phyloP scores from a whole-genome alignment of 2,113 vertebrate genomes.

The Triplophysa dalaica region DNA sequence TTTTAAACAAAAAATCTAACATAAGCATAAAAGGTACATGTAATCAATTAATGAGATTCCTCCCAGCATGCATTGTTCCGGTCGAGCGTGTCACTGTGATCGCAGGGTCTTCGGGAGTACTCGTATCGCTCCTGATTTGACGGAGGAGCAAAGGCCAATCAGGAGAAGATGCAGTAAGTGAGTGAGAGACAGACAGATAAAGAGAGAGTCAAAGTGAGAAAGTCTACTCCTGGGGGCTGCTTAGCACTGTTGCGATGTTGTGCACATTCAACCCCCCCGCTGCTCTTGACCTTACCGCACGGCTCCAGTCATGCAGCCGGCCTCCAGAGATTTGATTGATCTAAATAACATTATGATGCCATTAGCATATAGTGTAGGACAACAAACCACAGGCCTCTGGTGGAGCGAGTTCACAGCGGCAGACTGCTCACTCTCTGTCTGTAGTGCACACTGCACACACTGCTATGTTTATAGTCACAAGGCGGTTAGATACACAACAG shows the following conservation, averaged over 20 bases:
- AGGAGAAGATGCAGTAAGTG: slow-evolving; percentile 19
- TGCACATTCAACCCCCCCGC: slow-evolving; percentile 67
- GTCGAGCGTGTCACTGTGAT: slow-evolving; percentile 42
- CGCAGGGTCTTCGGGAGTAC: slow-evolving; percentile 57
- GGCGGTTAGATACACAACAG: not conserved
- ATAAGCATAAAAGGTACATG: not conserved
- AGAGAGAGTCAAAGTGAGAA: slow-evolving; percentile 35
- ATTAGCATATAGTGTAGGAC: slow-evolving; percentile 69
- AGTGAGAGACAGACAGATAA: slow-evolving; percentile 28
- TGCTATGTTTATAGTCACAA: not conserved
- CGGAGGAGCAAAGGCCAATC: slow-evolving; percentile 64
- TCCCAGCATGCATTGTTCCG: slow-evolving; percentile 13
- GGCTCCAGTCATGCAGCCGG: slow-evolving; percentile 43
- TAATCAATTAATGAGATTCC: slow-evolving; percentile 2
- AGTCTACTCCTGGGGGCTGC: slow-evolving; percentile 49
- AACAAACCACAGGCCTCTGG: slow-evolving; percentile 40
- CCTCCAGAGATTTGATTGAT: slow-evolving; percentile 66
- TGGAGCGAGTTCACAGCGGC: slow-evolving; percentile 28
- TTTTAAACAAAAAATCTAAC: not conserved
- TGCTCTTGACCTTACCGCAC: slow-evolving; percentile 69
- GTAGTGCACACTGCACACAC: not conserved
- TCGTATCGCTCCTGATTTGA: slow-evolving; percentile 62
- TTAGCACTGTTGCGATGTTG: slow-evolving; percentile 57
- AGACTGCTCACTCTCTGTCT: slow-evolving; percentile 22
- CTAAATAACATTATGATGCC: slow-evolving; percentile 74